Percentiles rank a stretch among this genome's conserved stretches.
Conservation (phyloP, 2,888 invertebrate genomes). For the Strigamia transsilvanica region DNA sequence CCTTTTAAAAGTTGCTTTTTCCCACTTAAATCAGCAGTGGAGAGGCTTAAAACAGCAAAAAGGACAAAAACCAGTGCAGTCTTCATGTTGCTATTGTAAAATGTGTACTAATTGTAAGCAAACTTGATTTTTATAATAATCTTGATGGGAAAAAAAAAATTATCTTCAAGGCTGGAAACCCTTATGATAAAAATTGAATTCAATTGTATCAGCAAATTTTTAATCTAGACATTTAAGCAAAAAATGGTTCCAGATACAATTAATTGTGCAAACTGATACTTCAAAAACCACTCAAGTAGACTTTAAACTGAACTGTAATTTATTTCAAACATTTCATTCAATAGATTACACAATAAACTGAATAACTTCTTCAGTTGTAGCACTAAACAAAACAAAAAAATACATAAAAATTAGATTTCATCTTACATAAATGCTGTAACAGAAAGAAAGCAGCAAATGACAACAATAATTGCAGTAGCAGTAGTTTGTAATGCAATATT, state of each 20-base stretch:
- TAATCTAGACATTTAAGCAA: neutral
- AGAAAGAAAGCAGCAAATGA: neutral
- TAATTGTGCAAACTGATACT: neutral
- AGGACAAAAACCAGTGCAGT: neutral
- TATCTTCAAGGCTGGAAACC: neutral
- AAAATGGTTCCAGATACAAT: too few relatives aligned
- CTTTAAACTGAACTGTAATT: too few relatives aligned
- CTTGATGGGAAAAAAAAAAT: neutral
- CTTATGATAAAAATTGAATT: neutral
- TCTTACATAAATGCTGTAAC: neutral
- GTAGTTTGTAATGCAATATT: constrained; percentile 1
- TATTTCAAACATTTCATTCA: too few relatives aligned
- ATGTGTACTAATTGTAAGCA: neutral
- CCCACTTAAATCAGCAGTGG: neutral
- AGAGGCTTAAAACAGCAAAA: neutral
- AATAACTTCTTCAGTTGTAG: neutral
- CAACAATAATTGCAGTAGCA: neutral
- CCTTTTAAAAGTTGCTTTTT: neutral
- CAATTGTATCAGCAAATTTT: neutral
- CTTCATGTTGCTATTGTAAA: neutral
- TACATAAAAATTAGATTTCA: too few relatives aligned
- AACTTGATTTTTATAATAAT: neutral
- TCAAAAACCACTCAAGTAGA: too few relatives aligned
- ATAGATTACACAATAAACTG: neutral
- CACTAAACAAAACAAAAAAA: too few relatives aligned